These are phyloP conservation scores for Cettia cetti DNA, from an alignment of 2,113 vertebrate genomes.

Conservation along the genomic window DNA sequence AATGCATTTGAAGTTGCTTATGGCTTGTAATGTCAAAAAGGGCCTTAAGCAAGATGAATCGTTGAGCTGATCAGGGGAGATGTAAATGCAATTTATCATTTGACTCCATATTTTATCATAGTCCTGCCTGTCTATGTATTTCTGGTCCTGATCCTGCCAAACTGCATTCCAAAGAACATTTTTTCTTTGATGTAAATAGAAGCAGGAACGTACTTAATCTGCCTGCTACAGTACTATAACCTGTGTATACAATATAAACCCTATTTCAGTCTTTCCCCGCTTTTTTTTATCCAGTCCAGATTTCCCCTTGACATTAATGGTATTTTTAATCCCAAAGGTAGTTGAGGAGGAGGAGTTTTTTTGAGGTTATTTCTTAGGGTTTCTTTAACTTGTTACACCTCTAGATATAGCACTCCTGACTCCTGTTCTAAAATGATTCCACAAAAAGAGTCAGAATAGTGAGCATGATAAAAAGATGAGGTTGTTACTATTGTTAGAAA, in stretches of 20 bases:
- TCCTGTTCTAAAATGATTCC: not conserved
- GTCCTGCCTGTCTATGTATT: not conserved
- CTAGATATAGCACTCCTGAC: not conserved
- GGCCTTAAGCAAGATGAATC: not conserved
- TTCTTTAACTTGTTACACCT: not conserved
- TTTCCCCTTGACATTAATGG: not conserved
- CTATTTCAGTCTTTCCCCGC: not conserved
- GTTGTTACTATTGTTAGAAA: not conserved
- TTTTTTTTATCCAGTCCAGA: not conserved
- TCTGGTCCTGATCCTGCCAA: not conserved
- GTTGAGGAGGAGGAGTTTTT: too few relatives aligned
- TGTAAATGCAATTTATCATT: not conserved
- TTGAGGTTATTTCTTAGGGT: fast-evolving
- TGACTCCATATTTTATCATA: not conserved
- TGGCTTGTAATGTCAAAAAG: not conserved
- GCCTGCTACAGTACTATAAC: too few relatives aligned
- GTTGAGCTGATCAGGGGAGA: not conserved
- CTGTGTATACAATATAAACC: not conserved
- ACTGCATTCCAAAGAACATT: not conserved
- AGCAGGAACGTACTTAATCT: not conserved
- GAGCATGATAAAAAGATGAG: fast-evolving
- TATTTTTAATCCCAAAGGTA: not conserved
- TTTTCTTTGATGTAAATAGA: not conserved
- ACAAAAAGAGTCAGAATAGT: not conserved
- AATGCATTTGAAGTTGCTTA: not conserved